These are phyloP conservation scores for Akabosia matsudoensis DNA, from an alignment of 1,140 invertebrate genomes.

Conservation along the genomic window DNA sequence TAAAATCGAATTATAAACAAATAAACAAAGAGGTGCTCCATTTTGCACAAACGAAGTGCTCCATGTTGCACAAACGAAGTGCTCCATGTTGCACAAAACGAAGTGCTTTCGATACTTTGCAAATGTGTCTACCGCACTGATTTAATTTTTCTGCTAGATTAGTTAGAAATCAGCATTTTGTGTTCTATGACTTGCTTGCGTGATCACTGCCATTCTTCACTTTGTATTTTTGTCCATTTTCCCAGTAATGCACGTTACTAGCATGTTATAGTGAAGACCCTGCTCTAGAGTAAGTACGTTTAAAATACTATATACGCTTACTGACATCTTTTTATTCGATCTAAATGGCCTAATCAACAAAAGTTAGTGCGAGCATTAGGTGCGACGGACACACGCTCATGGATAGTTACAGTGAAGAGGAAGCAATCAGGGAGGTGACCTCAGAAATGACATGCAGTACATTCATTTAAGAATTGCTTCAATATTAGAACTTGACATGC, in stretches of 20 bases:
- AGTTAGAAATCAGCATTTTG: not conserved
- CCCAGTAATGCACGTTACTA: not conserved
- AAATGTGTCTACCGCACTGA: no score
- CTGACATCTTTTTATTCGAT: constrained; percentile 10
- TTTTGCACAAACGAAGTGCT: no score
- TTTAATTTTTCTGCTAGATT: no score
- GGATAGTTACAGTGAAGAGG: not conserved
- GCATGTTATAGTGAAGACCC: not conserved
- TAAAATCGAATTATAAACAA: not conserved
- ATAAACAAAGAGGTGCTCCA: not conserved
- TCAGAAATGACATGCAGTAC: constrained; percentile 1
- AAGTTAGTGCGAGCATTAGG: not conserved
- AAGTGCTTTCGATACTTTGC: no score
- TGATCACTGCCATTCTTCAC: not conserved
- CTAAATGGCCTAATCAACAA: constrained; percentile 16
- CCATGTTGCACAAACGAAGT: no score
- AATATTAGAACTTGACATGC: not conserved
- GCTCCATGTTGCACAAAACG: no score
- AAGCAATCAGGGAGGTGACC: constrained; percentile 9
- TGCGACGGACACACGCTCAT: not conserved
- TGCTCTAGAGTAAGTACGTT: not conserved
- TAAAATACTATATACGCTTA: not conserved
- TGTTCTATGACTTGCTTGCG: not conserved
- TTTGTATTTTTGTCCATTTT: not conserved
- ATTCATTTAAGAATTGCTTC: not conserved